These are phyloP conservation scores for Drosophila kambysellisi DNA, from an alignment of 2,888 invertebrate species.

Conservation along the genomic window DNA sequence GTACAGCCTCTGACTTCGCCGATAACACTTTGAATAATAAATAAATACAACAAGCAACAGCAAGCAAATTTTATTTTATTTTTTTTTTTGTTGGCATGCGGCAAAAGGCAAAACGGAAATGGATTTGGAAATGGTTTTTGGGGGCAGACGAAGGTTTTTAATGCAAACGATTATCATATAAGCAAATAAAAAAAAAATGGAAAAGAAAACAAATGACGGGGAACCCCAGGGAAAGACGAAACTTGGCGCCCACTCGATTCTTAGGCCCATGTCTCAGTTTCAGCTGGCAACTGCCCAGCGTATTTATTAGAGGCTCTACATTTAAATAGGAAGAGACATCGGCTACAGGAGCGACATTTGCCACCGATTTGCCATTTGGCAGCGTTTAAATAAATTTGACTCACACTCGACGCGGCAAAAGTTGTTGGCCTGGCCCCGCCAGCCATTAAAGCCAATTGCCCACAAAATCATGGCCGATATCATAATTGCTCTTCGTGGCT, in stretches of 20 bases:
- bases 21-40: slow-evolving; percentile 81
- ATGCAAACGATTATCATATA: slow-evolving; percentile 81
- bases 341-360: slow-evolving; percentile 51
- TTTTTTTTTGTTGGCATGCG: slow-evolving; percentile 51
- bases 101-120: slow-evolving; percentile 47
- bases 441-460: slow-evolving; percentile 80
- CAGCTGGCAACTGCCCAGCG: slow-evolving; percentile 63
- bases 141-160: slow-evolving; percentile 64
- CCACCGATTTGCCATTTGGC: slow-evolving; percentile 72
- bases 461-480: slow-evolving; percentile 81
- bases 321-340: slow-evolving; percentile 43
- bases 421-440: slow-evolving; percentile 38
- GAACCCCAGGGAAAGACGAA: neutral
- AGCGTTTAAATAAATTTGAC: slow-evolving; percentile 75
- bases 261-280: slow-evolving; percentile 6
- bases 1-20: slow-evolving; percentile 41
- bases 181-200: slow-evolving; percentile 58
- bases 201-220: neutral
- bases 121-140: slow-evolving; percentile 35
- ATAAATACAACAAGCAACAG: slow-evolving; percentile 74
- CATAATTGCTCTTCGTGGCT: slow-evolving; percentile 80
- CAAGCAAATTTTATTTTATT: slow-evolving; percentile 20
- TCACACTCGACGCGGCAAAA: slow-evolving; percentile 26
- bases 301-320: slow-evolving; percentile 51
- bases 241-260: slow-evolving; percentile 34